phyloP scores from a whole-genome alignment of 2,797 vertebrate species.

The Oreonectes daqikongensis region DNA sequence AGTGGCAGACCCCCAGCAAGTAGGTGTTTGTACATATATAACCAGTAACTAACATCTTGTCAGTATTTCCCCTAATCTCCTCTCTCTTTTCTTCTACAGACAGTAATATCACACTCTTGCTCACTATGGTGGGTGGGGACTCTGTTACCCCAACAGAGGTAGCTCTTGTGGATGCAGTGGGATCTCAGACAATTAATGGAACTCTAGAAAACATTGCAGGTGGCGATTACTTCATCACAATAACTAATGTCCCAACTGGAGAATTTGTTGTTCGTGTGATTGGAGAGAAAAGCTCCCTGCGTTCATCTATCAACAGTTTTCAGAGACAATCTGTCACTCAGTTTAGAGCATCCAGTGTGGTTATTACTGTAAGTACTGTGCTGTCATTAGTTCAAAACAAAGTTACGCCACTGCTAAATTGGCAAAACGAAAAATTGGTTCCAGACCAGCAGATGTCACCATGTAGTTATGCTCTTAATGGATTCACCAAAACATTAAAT shows the following conservation, averaged over 20 bases:
- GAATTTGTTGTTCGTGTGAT: constrained; percentile 62
- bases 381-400: too few relatives aligned
- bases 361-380: constrained; percentile 65
- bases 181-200: constrained; percentile 58
- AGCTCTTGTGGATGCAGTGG: constrained; percentile 62
- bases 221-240: constrained; percentile 61
- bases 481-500: too few relatives aligned
- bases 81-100: constrained; percentile 55
- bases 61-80: not conserved
- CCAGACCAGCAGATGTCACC: too few relatives aligned
- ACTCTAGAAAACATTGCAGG: constrained; percentile 56
- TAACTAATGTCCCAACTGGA: constrained; percentile 62
- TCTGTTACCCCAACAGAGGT: constrained; percentile 60
- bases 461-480: too few relatives aligned
- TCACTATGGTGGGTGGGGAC: constrained; percentile 66
- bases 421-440: too few relatives aligned
- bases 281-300: constrained; percentile 60
- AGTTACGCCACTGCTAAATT: too few relatives aligned
- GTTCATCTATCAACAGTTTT: constrained; percentile 50
- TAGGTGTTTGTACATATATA: constrained; percentile 4
- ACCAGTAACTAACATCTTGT: not conserved
- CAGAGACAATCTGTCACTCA: constrained; percentile 70
- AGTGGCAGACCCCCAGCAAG: constrained; percentile 46
- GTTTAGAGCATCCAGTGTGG: constrained; percentile 64
- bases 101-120: constrained; percentile 63